These are phyloP conservation scores for Pithecia hirsuta DNA, from an alignment of 2,797 vertebrate genomes.

Conservation along the genomic window DNA sequence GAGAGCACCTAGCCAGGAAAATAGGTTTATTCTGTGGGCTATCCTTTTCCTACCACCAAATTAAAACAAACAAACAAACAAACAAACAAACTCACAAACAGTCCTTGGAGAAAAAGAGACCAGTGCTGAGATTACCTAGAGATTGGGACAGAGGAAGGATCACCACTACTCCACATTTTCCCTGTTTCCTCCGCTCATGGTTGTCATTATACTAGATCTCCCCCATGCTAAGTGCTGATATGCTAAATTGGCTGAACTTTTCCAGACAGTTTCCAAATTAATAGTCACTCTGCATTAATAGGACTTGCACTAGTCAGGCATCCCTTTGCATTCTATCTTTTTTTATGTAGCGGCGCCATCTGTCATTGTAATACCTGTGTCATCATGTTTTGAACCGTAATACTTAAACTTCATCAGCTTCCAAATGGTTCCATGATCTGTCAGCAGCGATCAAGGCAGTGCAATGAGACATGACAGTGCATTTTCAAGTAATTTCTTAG, in stretches of 20 bases:
- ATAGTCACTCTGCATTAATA: background rate
- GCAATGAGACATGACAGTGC: conserved; percentile 6
- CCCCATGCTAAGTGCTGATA: background rate
- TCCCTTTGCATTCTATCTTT: background rate
- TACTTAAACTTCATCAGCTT: conserved; percentile 37
- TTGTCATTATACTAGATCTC: background rate
- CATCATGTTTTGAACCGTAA: conserved; percentile 26
- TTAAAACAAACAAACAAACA: background rate
- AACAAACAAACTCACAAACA: background rate
- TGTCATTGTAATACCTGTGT: conserved; percentile 40
- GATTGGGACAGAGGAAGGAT: background rate
- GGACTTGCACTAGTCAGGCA: background rate
- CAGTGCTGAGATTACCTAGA: background rate
- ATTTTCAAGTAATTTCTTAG: conserved; percentile 34
- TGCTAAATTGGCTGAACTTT: background rate
- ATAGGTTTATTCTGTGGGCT: background rate
- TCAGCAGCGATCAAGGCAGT: background rate
- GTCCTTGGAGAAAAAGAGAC: background rate
- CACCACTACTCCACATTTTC: background rate
- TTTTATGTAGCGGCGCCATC: background rate
- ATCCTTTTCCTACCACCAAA: background rate
- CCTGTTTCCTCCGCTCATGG: background rate
- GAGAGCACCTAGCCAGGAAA: background rate
- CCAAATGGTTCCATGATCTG: conserved; percentile 6
- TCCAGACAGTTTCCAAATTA: background rate